phyloP scores from a whole-genome alignment of 2,113 vertebrate genomes.

The Sylvilagus bachmani region DNA sequence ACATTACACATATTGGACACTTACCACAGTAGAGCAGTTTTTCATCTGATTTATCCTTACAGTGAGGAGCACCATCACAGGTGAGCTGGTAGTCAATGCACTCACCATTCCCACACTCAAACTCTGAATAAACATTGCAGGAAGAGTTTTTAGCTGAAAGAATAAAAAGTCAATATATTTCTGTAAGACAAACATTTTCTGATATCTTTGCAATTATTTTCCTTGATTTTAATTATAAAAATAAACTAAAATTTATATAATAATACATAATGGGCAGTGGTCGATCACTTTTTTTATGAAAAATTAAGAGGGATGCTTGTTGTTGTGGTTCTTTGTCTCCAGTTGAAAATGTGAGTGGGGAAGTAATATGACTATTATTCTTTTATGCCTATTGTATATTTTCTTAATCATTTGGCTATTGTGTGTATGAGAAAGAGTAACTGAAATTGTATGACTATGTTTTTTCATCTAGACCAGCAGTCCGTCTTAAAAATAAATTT shows the following conservation, averaged over 20 bases:
- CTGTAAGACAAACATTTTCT: neutral
- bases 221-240: neutral
- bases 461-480: neutral
- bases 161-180: neutral
- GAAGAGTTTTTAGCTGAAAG: constrained; percentile 95
- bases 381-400: neutral
- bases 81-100: constrained; percentile 96
- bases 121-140: constrained; percentile 96
- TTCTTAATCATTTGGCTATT: neutral
- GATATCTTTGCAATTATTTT: neutral
- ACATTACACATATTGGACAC: constrained; percentile 67
- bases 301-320: neutral
- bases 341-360: neutral
- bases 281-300: neutral
- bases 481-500: neutral
- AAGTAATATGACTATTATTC: neutral
- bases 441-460: neutral
- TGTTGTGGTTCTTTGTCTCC: neutral
- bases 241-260: neutral
- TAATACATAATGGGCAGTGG: neutral
- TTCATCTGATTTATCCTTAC: constrained; percentile 99
- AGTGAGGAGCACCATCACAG: constrained; percentile 95
- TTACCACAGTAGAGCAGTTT: constrained; percentile 98
- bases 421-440: neutral
- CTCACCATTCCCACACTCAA: constrained; percentile 98